These are phyloP conservation scores for Drosophila suzukii DNA, from an alignment of 1,140 invertebrate species.

Conservation along the genomic window DNA sequence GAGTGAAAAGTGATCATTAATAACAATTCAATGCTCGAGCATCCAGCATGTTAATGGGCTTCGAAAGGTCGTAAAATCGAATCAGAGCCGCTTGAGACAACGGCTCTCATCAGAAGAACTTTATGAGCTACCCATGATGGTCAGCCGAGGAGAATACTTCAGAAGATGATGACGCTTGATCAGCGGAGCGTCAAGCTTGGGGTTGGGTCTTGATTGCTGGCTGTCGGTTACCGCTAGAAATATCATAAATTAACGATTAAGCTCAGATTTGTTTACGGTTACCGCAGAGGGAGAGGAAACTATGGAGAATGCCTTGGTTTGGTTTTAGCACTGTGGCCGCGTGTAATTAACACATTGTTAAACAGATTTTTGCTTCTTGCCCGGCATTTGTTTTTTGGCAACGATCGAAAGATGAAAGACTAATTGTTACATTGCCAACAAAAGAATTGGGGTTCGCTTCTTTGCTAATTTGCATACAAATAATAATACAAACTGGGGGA, in stretches of 20 bases:
- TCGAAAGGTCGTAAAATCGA: slow-evolving; percentile 55
- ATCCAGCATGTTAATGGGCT: slow-evolving; percentile 44
- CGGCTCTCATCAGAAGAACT: slow-evolving; percentile 37
- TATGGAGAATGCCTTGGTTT: slow-evolving; percentile 19
- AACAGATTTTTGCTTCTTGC: slow-evolving; percentile 43
- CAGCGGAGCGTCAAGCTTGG: slow-evolving; percentile 59
- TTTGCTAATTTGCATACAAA: slow-evolving; percentile 74
- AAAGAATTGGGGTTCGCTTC: slow-evolving; percentile 44
- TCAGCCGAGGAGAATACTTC: slow-evolving; percentile 24
- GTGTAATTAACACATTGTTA: slow-evolving; percentile 79
- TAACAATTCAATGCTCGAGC: slow-evolving; percentile 36
- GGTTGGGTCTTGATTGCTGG: slow-evolving; percentile 57
- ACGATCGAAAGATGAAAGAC: slow-evolving; percentile 45
- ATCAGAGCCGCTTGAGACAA: slow-evolving; percentile 40
- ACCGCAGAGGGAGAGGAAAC: slow-evolving; percentile 7
- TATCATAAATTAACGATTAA: slow-evolving; percentile 82
- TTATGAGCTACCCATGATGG: slow-evolving; percentile 61
- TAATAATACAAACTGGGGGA: slow-evolving; percentile 54
- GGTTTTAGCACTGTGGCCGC: slow-evolving; percentile 43
- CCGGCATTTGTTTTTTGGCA: slow-evolving; percentile 38
- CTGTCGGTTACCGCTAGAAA: slow-evolving; percentile 75
- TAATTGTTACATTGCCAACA: slow-evolving; percentile 67
- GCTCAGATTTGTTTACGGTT: slow-evolving; percentile 76
- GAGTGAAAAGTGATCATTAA: slow-evolving; percentile 52
- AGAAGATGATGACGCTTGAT: slow-evolving; percentile 40